A percentile compares a stretch with the other conserved stretches of the same genome.
phyloP scores from a whole-genome alignment of 2,888 invertebrate species.

The Pandemis corylana region DNA sequence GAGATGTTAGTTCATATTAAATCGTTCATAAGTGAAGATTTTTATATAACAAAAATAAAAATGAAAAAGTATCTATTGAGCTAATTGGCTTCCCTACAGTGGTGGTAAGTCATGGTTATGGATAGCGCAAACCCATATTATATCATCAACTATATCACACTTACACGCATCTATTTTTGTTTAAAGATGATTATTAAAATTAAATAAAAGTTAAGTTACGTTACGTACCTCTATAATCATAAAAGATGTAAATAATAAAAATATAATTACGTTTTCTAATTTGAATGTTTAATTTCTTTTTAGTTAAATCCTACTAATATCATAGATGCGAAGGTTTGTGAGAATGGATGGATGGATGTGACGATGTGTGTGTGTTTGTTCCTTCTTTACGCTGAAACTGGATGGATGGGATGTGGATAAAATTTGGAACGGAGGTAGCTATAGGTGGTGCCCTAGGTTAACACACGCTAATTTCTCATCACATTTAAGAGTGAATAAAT shows the following conservation, averaged over 20 bases:
- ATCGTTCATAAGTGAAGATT: neutral
- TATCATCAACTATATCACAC: slow-evolving; percentile 35
- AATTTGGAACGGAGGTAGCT: no score
- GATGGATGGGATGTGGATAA: no score
- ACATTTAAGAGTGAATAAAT: no score
- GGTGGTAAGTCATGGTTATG: neutral
- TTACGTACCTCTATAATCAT: slow-evolving; percentile 40
- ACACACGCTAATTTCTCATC: no score
- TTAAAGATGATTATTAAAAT: slow-evolving; percentile 38
- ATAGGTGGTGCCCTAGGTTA: no score
- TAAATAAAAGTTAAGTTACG: slow-evolving; percentile 27
- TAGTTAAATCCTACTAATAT: no score
- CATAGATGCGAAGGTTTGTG: no score
- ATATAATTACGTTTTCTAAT: slow-evolving; percentile 44
- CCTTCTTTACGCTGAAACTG: no score
- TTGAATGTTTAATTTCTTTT: slow-evolving; percentile 1
- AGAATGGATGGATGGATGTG: no score
- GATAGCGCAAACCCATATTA: slow-evolving; percentile 19
- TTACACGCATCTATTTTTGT: slow-evolving; percentile 36
- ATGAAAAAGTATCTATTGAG: neutral
- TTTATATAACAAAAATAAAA: neutral
- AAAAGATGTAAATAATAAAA: slow-evolving; percentile 42
- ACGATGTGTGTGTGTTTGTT: no score
- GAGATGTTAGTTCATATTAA: neutral
- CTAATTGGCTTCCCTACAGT: neutral